phyloP scores from a whole-genome alignment of 1,140 invertebrate genomes.

The Musca domestica region DNA sequence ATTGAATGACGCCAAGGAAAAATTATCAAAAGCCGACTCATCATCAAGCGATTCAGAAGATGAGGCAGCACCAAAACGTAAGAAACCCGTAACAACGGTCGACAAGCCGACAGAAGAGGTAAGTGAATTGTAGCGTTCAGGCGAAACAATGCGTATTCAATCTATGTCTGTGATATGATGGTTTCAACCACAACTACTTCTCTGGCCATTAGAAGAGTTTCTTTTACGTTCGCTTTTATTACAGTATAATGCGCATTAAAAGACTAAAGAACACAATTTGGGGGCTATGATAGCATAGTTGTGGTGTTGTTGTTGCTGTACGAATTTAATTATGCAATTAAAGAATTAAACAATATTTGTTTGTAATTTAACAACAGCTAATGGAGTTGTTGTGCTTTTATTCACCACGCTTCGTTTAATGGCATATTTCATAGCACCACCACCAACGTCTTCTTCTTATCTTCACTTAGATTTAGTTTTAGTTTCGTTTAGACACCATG shows the following conservation, averaged over 20 bases:
- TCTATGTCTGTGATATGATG: neutral
- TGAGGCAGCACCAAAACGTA: slow-evolving; percentile 59
- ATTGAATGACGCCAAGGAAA: slow-evolving; percentile 81
- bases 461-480: too few species aligned
- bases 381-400: neutral
- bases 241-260: too few species aligned
- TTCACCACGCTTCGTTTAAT: slow-evolving; percentile 13
- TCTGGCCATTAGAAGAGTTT: neutral
- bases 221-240: too few species aligned
- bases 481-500: too few species aligned
- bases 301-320: neutral
- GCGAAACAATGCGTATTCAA: too few species aligned
- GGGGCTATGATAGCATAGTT: too few species aligned
- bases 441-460: too few species aligned
- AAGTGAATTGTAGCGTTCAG: slow-evolving; percentile 2
- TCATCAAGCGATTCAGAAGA: slow-evolving; percentile 78
- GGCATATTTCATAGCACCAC: neutral
- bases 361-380: neutral
- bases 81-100: slow-evolving; percentile 61
- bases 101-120: slow-evolving; percentile 82
- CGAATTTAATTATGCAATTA: slow-evolving; percentile 15
- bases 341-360: neutral
- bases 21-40: slow-evolving; percentile 72
- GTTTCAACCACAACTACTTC: neutral
- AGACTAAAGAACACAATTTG: too few species aligned